These are phyloP conservation scores for Polypterus senegalus DNA, from an alignment of 2,113 vertebrate species.

Conservation along the genomic window DNA sequence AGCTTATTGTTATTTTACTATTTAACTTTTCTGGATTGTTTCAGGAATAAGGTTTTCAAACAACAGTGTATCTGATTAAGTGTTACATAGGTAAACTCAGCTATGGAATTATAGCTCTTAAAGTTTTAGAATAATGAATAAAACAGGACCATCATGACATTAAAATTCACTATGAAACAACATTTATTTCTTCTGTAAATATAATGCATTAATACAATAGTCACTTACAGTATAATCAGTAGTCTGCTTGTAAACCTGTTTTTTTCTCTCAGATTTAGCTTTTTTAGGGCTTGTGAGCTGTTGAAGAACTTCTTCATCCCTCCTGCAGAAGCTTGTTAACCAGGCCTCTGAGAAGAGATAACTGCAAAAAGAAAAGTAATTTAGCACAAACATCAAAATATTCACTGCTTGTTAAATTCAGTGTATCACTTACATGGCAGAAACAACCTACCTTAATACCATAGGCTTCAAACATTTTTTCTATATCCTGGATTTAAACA, in stretches of 20 bases:
- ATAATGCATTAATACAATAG: no score
- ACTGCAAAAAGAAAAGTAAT: constrained; percentile 37
- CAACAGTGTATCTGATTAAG: no score
- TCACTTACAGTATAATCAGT: constrained; percentile 37
- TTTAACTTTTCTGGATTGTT: not conserved
- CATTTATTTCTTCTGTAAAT: no score
- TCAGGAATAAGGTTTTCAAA: no score
- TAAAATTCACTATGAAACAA: no score
- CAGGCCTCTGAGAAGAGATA: constrained; percentile 64
- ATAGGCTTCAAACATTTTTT: constrained; percentile 67
- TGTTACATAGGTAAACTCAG: no score
- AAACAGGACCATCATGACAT: no score
- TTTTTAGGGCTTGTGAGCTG: constrained; percentile 33
- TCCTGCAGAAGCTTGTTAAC: constrained; percentile 53
- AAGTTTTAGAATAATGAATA: no score
- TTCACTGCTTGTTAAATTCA: no score
- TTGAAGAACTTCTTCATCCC: constrained; percentile 49
- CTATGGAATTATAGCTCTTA: no score
- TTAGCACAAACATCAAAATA: not conserved
- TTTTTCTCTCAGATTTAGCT: constrained; percentile 28
- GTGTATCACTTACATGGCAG: not conserved
- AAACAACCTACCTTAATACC: constrained; percentile 64
- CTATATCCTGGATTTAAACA: constrained; percentile 54
- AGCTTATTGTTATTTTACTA: no score
- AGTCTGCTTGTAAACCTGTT: constrained; percentile 36